Conservation (phyloP, 2,797 vertebrate genomes). For the Avahi laniger region DNA sequence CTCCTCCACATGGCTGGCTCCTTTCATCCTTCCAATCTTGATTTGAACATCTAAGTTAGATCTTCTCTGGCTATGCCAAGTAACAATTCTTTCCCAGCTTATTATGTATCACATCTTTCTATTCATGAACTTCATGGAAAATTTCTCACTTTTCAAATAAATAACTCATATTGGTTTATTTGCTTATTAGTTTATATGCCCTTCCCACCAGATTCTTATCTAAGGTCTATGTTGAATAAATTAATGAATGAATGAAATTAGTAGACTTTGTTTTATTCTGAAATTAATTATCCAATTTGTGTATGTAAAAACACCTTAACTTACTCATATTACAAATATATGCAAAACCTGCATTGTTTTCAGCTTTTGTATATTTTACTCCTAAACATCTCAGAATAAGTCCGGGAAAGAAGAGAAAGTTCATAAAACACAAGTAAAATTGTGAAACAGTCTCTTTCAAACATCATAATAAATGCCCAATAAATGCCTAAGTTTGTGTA, state of each 20-base stretch:
- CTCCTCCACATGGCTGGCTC: not conserved
- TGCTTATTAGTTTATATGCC: not conserved
- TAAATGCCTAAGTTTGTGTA: not conserved
- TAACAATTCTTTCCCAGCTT: not conserved
- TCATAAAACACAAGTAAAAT: conserved; percentile 19
- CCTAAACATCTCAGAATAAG: not conserved
- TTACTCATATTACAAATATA: not conserved
- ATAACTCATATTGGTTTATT: conserved; percentile 1
- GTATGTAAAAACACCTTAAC: not conserved
- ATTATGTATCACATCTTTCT: not conserved
- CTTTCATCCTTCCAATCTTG: not conserved
- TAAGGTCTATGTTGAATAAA: not conserved
- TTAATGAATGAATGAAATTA: conserved; percentile 18
- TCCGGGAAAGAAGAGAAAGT: not conserved
- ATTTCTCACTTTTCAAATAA: conserved; percentile 22
- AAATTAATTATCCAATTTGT: conserved; percentile 24
- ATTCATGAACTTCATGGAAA: not conserved
- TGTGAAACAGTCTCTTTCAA: not conserved
- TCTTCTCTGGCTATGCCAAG: not conserved
- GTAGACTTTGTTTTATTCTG: not conserved
- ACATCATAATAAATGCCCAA: conserved; percentile 8
- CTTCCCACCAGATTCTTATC: not conserved
- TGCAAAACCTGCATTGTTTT: not conserved
- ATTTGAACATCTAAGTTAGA: not conserved
- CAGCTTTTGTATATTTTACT: conserved; percentile 9